Evolutionary conservation across 2,113 vertebrate genomes (phyloP), one percentile per base, ranked within the genome.

Genomic region (Prionailurus viverrinus): DNA sequence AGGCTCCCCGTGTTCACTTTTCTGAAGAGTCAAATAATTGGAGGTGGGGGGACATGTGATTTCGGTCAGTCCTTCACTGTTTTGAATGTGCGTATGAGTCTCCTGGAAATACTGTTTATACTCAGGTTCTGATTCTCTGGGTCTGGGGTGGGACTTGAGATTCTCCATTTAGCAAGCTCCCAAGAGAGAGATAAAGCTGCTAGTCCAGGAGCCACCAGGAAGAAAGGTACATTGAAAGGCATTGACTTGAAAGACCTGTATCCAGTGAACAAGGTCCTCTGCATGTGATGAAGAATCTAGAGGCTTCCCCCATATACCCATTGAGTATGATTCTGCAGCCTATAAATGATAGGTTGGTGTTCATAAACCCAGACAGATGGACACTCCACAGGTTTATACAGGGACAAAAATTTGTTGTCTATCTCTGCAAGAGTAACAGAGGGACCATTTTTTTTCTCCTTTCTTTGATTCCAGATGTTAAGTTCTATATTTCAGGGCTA

Each of bases 401-500:
- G n/a, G 51, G 18, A 10, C 7, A 61, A 63, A 65, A 78, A 25
- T 12, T 65, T 31, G 39, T 74, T 25, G 0, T 89, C n/a, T 78
- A 91, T 11, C 15, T 69, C 15, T 93, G 19, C 16, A 80, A 63
- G 45, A 53, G 4, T 68, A 19, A 11, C 51, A n/a, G 16, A 91
- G 29, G 15, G 55, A 9, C 19, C 33, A 2, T 81, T 82, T 48
- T 48, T 61, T 76, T 55, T 39, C 19, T 21, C 23, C 73, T 51
- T 89, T 48, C 86, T 94, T 88, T 39, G 31, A 23, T 55, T 89
- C 71, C 39, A 53, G 53, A 31, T 92, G 13, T 93, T 96, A 63
- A 91, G 33, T 90, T 92, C 19, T 96, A 33, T 91, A 91, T 95
- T 86, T 91, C 7, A 91, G 58, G 13, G n/a, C 11, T 79, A 9